Conservation (phyloP, 2,113 vertebrate species). For the Spheniscus mendiculus region DNA sequence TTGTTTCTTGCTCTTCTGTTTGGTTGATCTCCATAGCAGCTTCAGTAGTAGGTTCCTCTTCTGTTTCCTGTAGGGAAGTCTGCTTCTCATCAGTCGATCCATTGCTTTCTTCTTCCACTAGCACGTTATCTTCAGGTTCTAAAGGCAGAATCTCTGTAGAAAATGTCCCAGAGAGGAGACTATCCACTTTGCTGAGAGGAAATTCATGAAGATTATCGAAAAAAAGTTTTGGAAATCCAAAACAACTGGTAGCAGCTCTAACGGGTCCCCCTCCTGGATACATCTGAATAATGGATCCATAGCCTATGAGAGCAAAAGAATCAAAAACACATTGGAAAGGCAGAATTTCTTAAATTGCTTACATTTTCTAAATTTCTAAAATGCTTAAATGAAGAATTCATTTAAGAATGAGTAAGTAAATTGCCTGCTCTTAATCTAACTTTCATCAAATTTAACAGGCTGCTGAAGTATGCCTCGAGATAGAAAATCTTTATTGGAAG, state of each 20-base stretch:
- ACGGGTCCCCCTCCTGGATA: conserved; percentile 89
- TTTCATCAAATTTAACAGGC: background rate
- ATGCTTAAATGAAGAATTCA: background rate
- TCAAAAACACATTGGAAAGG: background rate
- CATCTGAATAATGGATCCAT: conserved; percentile 93
- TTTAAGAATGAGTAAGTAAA: background rate
- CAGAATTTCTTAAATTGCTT: background rate
- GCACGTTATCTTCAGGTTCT: conserved; percentile 69
- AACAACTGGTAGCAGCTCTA: conserved; percentile 88
- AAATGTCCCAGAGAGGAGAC: conserved; percentile 85
- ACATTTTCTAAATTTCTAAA: background rate
- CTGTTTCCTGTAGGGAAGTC: conserved; percentile 39
- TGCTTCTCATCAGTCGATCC: conserved; percentile 58
- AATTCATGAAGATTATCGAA: conserved; percentile 88
- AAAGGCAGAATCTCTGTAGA: conserved; percentile 73
- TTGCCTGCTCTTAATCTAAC: background rate
- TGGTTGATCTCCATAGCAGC: conserved; percentile 31
- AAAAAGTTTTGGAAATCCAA: conserved; percentile 91
- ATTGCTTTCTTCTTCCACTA: conserved; percentile 48
- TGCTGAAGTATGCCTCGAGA: background rate
- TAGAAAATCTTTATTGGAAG: background rate
- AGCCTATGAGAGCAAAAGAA: conserved; percentile 76
- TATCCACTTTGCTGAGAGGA: conserved; percentile 89
- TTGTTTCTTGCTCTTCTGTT: conserved; percentile 58
- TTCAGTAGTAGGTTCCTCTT: conserved; percentile 45